Conservation (phyloP, 2,888 invertebrate species). For the Oligia fasciuncula region DNA sequence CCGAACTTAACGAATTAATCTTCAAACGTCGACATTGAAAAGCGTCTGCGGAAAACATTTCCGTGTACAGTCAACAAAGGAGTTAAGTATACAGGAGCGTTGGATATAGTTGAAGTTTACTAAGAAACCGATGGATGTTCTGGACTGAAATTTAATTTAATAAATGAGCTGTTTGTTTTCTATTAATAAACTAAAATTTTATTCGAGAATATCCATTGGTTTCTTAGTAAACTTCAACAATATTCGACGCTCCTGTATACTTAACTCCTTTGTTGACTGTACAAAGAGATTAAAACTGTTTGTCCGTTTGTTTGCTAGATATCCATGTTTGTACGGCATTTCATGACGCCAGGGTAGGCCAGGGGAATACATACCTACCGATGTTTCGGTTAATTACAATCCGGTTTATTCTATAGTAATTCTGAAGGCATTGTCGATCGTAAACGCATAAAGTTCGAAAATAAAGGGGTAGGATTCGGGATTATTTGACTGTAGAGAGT, state of each 20-base stretch:
- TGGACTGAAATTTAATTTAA: too few relatives aligned
- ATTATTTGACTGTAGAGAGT: constrained; percentile 40
- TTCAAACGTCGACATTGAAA: constrained; percentile 50
- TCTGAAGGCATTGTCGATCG: constrained; percentile 32
- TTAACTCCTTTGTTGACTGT: too few relatives aligned
- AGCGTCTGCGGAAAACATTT: constrained; percentile 55
- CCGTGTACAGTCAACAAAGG: constrained; percentile 53
- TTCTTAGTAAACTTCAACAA: too few relatives aligned
- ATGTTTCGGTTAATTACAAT: constrained; percentile 47
- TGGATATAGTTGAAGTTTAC: too few relatives aligned
- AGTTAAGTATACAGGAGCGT: too few relatives aligned
- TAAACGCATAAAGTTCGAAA: constrained; percentile 40
- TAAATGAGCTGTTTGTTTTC: too few relatives aligned
- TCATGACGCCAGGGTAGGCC: constrained; percentile 66
- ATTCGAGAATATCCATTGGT: too few relatives aligned
- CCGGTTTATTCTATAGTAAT: constrained; percentile 44
- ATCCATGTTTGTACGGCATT: constrained; percentile 73
- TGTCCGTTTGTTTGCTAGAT: constrained; percentile 73
- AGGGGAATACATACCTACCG: constrained; percentile 51
- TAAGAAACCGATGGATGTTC: too few relatives aligned
- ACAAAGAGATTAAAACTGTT: constrained; percentile 75
- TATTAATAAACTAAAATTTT: too few relatives aligned
- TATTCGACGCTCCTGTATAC: too few relatives aligned
- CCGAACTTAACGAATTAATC: constrained; percentile 53
- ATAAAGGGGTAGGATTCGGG: constrained; percentile 33